Percentiles rank a stretch among this genome's conserved stretches.
Evolutionary conservation across 2,113 vertebrate species (phyloP).

Genomic region (Centropristis striata): DNA sequence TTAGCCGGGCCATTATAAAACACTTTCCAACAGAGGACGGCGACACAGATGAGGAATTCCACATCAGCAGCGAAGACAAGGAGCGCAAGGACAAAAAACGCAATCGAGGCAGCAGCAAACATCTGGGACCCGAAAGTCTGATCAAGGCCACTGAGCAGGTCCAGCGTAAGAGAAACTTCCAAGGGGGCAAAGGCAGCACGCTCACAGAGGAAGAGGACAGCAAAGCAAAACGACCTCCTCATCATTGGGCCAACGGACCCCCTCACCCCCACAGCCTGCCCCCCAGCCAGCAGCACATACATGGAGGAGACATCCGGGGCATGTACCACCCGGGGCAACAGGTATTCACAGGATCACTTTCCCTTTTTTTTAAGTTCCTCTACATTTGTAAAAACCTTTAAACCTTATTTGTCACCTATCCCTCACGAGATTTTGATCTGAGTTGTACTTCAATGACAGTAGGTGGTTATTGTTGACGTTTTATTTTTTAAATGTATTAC

Average conservation of each 20-base stretch:
- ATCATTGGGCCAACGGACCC: constrained; percentile 77
- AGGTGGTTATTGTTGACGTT: no score
- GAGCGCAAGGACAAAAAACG: constrained; percentile 93
- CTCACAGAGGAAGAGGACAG: constrained; percentile 64
- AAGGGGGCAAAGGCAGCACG: constrained; percentile 79
- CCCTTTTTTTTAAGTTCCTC: not conserved
- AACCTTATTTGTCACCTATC: not conserved
- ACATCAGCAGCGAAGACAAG: constrained; percentile 89
- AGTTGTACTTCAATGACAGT: no score
- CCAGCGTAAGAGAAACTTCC: constrained; percentile 84
- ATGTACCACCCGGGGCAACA: constrained; percentile 81
- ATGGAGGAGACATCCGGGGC: constrained; percentile 48
- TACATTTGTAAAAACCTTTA: not conserved
- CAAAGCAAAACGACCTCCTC: constrained; percentile 61
- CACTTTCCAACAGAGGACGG: constrained; percentile 97
- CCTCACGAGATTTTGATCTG: no score
- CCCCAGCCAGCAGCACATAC: constrained; percentile 71
- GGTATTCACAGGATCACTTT: constrained; percentile 55
- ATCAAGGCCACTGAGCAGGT: constrained; percentile 86
- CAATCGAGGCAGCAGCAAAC: constrained; percentile 78
- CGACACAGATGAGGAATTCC: constrained; percentile 97
- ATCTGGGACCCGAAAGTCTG: constrained; percentile 86
- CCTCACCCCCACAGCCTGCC: constrained; percentile 79
- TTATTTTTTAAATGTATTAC: no score
- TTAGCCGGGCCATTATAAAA: constrained; percentile 94